Base-by-base conservation (phyloP, 2,888 invertebrate genomes). In the Dione vanillae region DNA sequence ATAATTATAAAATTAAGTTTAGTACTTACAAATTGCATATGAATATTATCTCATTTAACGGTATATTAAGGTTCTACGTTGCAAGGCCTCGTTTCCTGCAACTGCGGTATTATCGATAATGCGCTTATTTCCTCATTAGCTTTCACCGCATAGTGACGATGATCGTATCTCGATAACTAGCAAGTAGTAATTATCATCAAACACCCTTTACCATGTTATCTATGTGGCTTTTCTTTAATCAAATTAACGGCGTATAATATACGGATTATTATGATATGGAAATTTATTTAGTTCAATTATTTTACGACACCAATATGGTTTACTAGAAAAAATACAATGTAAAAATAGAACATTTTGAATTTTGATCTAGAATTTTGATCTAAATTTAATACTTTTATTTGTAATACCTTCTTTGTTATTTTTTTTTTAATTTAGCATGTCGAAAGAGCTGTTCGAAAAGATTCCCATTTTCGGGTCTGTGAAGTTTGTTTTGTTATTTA, bases 71-170 rank as follows among this genome's bases (percentile, higher is more conserved):
- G 27, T 20, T 37, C 40, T 40, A 43, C 43, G 52, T 37, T 52
- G 40, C 56, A 5, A 69, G 43, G 41, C 19, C 35, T 52, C 45
- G 61, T 16, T 61, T 66, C 59, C 59, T 65, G 43, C 47, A 56
- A 41, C 41, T 52, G 35, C 11, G 40, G 43, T 52, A 61, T 20
- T 66, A 66, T 52, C 59, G 49, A 59, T 70, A 52, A 70, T 51
- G 43, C 65, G 52, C 66, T 66, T 43, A 51, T 69, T 65, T 40
- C 27, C 64, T 65, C 54, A 68, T 68, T 68, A 68, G 61, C 59
- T 66, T 66, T 70, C 27, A 61, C 59, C 52, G 66, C 66, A 59
- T 67, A 67, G 61, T 61, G 45, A 52, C 65, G 66, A 37, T 40
- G 52, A 66, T 66, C 52, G 49, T 45, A 66, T 61, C 19, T 37